Evolutionary conservation across 2,797 vertebrate species (phyloP).

Genomic region (Pachyuromys duprasi): DNA sequence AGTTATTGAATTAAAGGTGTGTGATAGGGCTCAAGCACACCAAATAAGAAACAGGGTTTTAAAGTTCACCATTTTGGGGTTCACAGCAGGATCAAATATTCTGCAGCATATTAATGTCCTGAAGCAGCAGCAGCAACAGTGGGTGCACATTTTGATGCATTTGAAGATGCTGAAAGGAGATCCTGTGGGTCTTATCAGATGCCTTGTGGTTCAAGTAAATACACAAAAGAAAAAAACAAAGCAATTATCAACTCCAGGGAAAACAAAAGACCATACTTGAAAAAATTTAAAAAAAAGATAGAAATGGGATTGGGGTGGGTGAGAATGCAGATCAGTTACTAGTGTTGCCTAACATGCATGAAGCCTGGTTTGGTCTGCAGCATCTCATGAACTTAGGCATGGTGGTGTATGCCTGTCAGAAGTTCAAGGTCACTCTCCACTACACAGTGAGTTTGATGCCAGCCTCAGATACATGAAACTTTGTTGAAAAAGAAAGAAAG

Average conservation of each 20-base stretch:
- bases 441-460: background rate
- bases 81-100: too few species aligned
- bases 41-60: too few species aligned
- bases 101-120: background rate
- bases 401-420: background rate
- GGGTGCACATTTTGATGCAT: background rate
- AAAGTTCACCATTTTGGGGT: too few species aligned
- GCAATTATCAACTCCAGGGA: background rate
- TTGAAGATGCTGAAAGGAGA: background rate
- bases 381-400: too few species aligned
- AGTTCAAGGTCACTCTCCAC: background rate
- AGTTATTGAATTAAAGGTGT: too few species aligned
- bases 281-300: background rate
- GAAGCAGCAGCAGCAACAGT: background rate
- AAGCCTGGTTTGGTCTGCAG: background rate
- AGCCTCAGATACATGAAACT: background rate
- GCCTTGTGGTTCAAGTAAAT: background rate
- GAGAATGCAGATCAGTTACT: background rate
- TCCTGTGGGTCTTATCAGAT: slow-evolving; percentile 17
- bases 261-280: slow-evolving; percentile 3
- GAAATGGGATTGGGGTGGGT: too few species aligned
- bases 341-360: background rate
- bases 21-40: too few species aligned
- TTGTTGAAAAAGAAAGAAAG: too few species aligned
- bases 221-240: slow-evolving; percentile 50